Evolutionary conservation across 2,888 invertebrate genomes (phyloP).

Genomic region (Eupithecia inturbata): DNA sequence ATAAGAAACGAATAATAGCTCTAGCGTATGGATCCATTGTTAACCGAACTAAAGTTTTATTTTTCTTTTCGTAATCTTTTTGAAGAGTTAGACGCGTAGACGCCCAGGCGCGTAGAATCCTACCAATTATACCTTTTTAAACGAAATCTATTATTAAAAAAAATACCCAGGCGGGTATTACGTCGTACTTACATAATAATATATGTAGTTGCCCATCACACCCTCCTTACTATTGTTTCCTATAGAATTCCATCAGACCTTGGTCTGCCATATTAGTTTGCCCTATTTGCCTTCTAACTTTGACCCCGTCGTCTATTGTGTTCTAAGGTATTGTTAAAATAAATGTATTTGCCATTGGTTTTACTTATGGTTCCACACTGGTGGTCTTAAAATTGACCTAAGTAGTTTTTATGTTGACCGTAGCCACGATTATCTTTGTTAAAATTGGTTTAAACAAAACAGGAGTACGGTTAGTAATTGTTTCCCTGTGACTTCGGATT

Average conservation of each 20-base stretch:
- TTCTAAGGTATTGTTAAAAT: not conserved
- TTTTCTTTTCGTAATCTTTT: not conserved
- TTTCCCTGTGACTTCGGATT: no score
- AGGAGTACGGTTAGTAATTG: no score
- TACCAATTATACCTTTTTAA: not conserved
- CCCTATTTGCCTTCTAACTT: not conserved
- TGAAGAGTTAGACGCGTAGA: not conserved
- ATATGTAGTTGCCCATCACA: not conserved
- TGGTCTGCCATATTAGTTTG: not conserved
- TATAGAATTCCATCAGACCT: not conserved
- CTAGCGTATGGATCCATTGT: no score
- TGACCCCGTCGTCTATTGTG: slow-evolving; percentile 3
- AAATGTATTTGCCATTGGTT: no score
- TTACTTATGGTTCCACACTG: no score
- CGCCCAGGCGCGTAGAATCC: not conserved
- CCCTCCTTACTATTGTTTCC: slow-evolving; percentile 3
- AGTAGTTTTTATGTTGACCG: no score
- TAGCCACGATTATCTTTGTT: no score
- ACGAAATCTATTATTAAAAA: not conserved
- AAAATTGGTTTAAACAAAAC: no score
- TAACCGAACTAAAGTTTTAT: no score
- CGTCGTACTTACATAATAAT: not conserved
- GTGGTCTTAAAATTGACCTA: no score
- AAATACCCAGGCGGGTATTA: not conserved
- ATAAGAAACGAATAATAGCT: not conserved